phyloP scores from a whole-genome alignment of 2,113 vertebrate genomes.

The Toxotes jaculatrix region DNA sequence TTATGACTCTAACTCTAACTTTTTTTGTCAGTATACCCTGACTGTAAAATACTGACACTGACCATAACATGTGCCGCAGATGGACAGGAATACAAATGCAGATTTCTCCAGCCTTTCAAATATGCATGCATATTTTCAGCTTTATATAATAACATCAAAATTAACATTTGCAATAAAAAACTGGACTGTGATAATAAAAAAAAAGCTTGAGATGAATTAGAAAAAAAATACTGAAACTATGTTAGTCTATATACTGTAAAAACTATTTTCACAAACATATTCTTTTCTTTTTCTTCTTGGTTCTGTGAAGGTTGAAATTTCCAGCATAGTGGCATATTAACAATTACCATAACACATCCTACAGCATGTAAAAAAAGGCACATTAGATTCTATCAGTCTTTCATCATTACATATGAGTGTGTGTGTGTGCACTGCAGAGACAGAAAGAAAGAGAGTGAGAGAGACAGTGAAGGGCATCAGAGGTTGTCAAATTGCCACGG shows the following conservation, averaged over 20 bases:
- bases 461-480: conserved; percentile 64
- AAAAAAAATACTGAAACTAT: not conserved
- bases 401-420: conserved; percentile 42
- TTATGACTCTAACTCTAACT: conserved; percentile 40
- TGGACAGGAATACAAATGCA: not conserved
- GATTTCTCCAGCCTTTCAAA: conserved; percentile 11
- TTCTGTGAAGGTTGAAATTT: conserved; percentile 24
- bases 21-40: conserved; percentile 27
- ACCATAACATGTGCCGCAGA: conserved; percentile 8
- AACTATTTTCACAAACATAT: not conserved
- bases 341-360: conserved; percentile 6
- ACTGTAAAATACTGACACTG: conserved; percentile 6
- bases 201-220: not conserved
- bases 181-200: not conserved
- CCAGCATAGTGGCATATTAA: not conserved
- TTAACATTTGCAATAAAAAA: conserved; percentile 4
- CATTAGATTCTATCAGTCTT: conserved; percentile 39
- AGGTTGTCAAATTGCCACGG: conserved; percentile 73
- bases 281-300: not conserved
- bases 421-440: conserved; percentile 16
- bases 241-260: not conserved
- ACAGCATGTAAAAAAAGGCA: conserved; percentile 7
- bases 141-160: conserved; percentile 18
- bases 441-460: not conserved
- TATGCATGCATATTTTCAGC: conserved; percentile 20